phyloP scores from a whole-genome alignment of 2,113 vertebrate genomes.

The Xiphorhynchus elegans region DNA sequence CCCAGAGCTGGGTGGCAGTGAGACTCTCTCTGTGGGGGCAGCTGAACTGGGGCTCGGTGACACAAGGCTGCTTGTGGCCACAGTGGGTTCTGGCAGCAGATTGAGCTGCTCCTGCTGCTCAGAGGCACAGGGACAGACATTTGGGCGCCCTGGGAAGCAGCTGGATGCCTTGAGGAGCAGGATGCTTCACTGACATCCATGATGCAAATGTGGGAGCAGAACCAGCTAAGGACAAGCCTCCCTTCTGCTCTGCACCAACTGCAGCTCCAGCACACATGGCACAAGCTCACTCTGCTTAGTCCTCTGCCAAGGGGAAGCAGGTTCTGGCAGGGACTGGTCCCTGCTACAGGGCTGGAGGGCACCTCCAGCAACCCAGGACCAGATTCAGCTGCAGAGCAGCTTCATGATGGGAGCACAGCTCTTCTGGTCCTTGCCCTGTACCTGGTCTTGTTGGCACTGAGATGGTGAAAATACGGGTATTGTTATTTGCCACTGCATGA shows the following conservation, averaged over 20 bases:
- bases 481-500: rapidly evolving
- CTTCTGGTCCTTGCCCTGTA: not conserved
- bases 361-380: rapidly evolving
- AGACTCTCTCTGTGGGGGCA: not conserved
- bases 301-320: rapidly evolving
- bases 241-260: not conserved
- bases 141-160: not conserved
- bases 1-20: not conserved
- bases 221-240: not conserved
- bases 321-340: not conserved
- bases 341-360: not conserved
- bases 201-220: not conserved
- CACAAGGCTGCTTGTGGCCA: not conserved
- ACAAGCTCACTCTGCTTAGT: not conserved
- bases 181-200: rapidly evolving
- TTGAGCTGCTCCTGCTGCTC: not conserved
- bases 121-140: not conserved
- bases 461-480: not conserved
- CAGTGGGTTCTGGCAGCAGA: not conserved
- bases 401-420: not conserved
- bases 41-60: not conserved
- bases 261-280: rapidly evolving
- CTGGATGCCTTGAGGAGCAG: not conserved
- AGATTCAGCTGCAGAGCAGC: not conserved
- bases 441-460: not conserved